Base-by-base conservation (phyloP, 2,888 invertebrate species). In the Ptilodon capucinus region DNA sequence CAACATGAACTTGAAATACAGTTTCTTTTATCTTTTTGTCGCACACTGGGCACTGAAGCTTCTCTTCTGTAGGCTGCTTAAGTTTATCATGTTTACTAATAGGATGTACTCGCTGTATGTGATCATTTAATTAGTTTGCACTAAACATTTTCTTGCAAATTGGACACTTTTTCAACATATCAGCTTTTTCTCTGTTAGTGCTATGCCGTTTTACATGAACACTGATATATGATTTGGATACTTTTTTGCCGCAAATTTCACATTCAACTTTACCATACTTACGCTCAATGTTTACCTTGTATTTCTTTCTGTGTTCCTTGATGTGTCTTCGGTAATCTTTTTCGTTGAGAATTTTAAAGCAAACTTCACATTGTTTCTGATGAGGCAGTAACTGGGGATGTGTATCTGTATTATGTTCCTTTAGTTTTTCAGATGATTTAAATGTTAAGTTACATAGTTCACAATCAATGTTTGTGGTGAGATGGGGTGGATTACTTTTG, bases 241-340 rank as follows among this genome's bases (percentile, higher is more conserved):
- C 23, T 19, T 36, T 25, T 35, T 74, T 76, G 1, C 51, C 42
- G 42, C 77, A 77, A 21, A 68, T 21, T 42, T 60, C 46, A 57
- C 77, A 77, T 46, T 69, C 51, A 1, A 67, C 48, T 64, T 73
- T 77, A 9, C 42, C 32, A 34, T 53, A 44, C 21, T 39, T 57
- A 42, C 53, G 66, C 0, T 49, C 14, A 13, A 16, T 21, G 42
- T 57, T 66, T 1, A 54, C 39, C 13, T 57, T 57, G 36, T 60
- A 69, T 16, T 57, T 52, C 5, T 63, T 48, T 52, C 54, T 60
- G 30, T 74, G 72, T 14, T 57, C 38, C 43, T 54, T 54, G 16
- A 73, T 34, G 43, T 74, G 71, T 25, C 41, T 42, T 40, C 44
- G 48, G 21, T 70, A 68, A 1, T 40, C 25, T 25, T 30, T 48